Evolutionary conservation across 2,797 vertebrate genomes (phyloP).

Genomic region (Delichon dasypus): DNA sequence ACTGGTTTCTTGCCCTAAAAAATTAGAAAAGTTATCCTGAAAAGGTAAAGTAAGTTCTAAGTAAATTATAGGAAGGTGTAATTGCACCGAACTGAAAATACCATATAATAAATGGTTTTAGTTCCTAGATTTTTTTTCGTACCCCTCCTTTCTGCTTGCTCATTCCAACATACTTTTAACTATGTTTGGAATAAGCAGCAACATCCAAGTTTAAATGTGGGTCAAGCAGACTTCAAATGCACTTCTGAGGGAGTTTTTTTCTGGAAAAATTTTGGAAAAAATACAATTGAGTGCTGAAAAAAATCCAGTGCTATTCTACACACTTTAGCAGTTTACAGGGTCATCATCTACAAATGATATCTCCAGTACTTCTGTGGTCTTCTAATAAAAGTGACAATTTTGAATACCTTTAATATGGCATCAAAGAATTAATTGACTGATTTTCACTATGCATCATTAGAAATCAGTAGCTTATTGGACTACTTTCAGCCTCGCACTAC

Average conservation of each 20-base stretch:
- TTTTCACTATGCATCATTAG: neutral
- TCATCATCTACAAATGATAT: neutral
- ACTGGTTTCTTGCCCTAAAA: neutral
- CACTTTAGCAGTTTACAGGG: neutral
- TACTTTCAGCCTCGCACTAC: neutral
- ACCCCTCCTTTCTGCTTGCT: neutral
- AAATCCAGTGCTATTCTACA: neutral
- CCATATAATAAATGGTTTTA: neutral
- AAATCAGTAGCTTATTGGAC: neutral
- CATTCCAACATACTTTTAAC: neutral
- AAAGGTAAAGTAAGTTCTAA: neutral
- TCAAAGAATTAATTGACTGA: neutral
- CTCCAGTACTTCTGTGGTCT: neutral
- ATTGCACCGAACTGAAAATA: neutral
- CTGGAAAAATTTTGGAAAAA: too few relatives aligned
- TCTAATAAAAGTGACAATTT: neutral
- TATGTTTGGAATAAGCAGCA: neutral
- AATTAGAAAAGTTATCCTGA: neutral
- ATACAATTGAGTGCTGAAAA: neutral
- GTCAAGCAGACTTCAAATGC: neutral
- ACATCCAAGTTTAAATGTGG: neutral
- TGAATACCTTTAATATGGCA: neutral
- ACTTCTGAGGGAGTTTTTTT: neutral
- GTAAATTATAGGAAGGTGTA: neutral
- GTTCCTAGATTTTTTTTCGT: neutral